phyloP scores from a whole-genome alignment of 2,888 invertebrate genomes.

The Timandra comae region DNA sequence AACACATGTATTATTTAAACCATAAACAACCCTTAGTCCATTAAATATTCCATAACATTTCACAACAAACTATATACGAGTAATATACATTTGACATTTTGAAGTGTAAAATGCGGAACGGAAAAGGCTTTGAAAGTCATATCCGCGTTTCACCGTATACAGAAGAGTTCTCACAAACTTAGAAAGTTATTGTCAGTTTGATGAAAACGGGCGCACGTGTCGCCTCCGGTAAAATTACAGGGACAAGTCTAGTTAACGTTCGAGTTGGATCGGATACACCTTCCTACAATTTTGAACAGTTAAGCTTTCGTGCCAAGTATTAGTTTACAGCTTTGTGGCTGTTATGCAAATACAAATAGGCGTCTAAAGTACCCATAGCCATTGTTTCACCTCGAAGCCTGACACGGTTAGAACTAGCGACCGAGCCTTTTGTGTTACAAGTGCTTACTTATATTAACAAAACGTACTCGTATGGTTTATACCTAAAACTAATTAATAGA shows the following conservation, averaged over 20 bases:
- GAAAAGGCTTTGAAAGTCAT: constrained; percentile 17
- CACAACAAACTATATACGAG: constrained; percentile 3
- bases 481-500: too few relatives aligned
- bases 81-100: constrained; percentile 1
- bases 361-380: constrained; percentile 26
- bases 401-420: constrained; percentile 9
- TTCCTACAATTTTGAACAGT: constrained; percentile 30
- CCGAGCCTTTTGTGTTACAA: background rate
- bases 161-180: constrained; percentile 17
- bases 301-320: constrained; percentile 34
- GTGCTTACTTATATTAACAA: too few relatives aligned
- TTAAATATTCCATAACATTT: background rate
- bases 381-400: constrained; percentile 26
- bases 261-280: constrained; percentile 25
- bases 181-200: constrained; percentile 22
- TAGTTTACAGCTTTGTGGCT: constrained; percentile 36
- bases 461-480: too few relatives aligned
- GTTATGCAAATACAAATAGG: constrained; percentile 37
- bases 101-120: constrained; percentile 12
- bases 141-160: constrained; percentile 15
- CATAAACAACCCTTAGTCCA: background rate
- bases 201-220: constrained; percentile 19
- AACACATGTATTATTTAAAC: background rate
- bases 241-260: constrained; percentile 12
- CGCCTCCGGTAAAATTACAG: constrained; percentile 13